Base-by-base conservation (phyloP, 2,797 vertebrate genomes). In the Clarias platycephalus region DNA sequence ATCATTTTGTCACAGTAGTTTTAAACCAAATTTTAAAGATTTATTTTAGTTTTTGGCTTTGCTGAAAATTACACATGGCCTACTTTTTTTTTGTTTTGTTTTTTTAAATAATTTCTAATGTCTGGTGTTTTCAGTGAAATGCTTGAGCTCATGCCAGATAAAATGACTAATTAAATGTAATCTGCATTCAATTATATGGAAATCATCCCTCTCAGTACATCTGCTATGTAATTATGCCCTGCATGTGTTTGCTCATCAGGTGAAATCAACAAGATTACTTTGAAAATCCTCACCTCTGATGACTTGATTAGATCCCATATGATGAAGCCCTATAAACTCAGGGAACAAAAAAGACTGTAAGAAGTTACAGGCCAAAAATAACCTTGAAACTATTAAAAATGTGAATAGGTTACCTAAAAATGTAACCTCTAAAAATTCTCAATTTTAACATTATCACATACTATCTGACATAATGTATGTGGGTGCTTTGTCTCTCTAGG, bases 101-200 rank as follows among this genome's bases (percentile, higher is more conserved):
- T 26, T 58, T 66, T 64, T 81, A 6, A 22, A 31, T 15, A 68
- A 44, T 53, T 67, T 66, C n/a, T 22, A 81, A 26, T 16, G 28
- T 86, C 31, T 84, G 63, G 62, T 84, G 81, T 78, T 87, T 84
- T 67, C n/a, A 80, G 83, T 26, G 28, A 84, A 80, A 57, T 15
- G 76, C 64, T 84, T 87, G 72, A 60, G 70, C 74, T 64, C 75
- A 71, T 79, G 82, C 68, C 58, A 86, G 76, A 87, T 80, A 88
- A 90, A 82, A 81, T 82, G 89, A 87, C 86, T 90, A 91, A 92
- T 93, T 92, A 93, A 92, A 91, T 91, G 77, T 91, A 91, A 92
- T 92, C 91, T 91, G 87, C 85, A 91, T 91, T 89, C 87, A 91
- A 91, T 94, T 93, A 92, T 89, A 91, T 83, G 83, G 86, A 91